Evolutionary conservation across 1,140 invertebrate genomes (phyloP), one percentile per base, ranked within the genome.

Genomic region (Cherax quadricarinatus): DNA sequence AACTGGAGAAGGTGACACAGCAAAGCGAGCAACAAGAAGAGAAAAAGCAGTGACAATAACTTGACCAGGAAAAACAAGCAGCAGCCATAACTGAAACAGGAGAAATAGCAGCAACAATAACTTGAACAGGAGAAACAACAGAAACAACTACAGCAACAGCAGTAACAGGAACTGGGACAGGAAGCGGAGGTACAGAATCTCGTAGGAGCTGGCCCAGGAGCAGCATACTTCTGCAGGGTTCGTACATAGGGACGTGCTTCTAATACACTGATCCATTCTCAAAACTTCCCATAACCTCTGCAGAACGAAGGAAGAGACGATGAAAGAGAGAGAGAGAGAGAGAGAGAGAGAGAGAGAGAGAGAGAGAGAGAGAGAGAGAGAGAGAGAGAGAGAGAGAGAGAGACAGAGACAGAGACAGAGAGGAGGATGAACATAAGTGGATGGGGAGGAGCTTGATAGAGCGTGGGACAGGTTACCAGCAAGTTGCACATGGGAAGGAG

Each of bases 191-290:
- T 57, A 14, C 12, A 14, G 12, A 14, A 57, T 14, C 53, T 57
- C 53, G 53, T 7, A 57, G 53, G 53, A 57, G 53, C 6, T 7
- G 53, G 53, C 1, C 53, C 53, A 9, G 62, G 62, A 21, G 21
- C 53, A 78, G 85, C 53, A 49, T 87, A 51, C 75, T 87, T 41
- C 86, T 6, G 21, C 10, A n/a, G 70, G 12, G 48, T 49, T 87
- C 49, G 48, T 78, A 73, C 86, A 87, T 87, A 78, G 86, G 53
- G 78, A 87, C 86, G 70, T 78, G 66, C 70, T 78, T 87, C 53
- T 87, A 87, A 87, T 79, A 87, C 86, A 78, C 86, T 87, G 78
- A 87, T 87, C 86, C 70, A 87, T 87, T 87, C 86, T 21, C 70
- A 78, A 41, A 16, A 21, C 62, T 60, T 75, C 48, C 49, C 70